Base-by-base conservation (phyloP, 35 echinoderm and acorn worm genomes). In the Nesometra sesokonis region DNA sequence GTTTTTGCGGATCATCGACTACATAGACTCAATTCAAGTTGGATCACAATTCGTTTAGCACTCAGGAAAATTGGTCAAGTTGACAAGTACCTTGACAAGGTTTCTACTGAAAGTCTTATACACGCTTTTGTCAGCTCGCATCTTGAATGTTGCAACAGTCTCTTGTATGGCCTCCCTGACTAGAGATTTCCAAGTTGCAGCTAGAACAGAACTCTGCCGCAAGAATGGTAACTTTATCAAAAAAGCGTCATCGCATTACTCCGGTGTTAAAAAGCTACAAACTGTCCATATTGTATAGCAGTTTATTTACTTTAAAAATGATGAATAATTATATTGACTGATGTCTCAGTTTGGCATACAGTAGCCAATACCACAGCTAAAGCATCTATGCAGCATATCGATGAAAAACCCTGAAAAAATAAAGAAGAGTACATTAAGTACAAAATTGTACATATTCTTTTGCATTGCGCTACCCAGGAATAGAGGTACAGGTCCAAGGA, bases 131-230 rank as follows among this genome's bases (percentile, higher is more conserved):
- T 87, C 31, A 78, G 23, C 19, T 31, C 77, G 0, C 32, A 30
- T 30, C 33, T 87, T 4, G 86, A 87, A n/a, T 87, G 38, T 43
- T 77, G 86, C 19, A 87, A 87, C 37, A 39, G 33, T 23, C 77
- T 87, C 11, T 37, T 87, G 13, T 80, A 43, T 33, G 86, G 86
- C 4, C 38, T 87, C 0, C 86, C 77, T 29, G 86, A 87, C 34
- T 46, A n/a, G 79, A 80, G 35, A 80, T 80, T 34, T 3, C 32
- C 17, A 80, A 80, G 32, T 30, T 79, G 1, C 87, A 88, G 87
- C 80, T 21, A 17, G 36, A 82, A 47, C 87, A 81, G 80, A 88
- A 88, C 34, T 13, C 87, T 33, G 87, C 87, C 8, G 87, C 87
- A 11, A 81, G 87, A 29, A 37, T 88, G 36, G 79, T 88, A 32